Evolutionary conservation across 2,888 invertebrate species (phyloP), one percentile per base, ranked within the genome.

Genomic region (Tillus elongatus): DNA sequence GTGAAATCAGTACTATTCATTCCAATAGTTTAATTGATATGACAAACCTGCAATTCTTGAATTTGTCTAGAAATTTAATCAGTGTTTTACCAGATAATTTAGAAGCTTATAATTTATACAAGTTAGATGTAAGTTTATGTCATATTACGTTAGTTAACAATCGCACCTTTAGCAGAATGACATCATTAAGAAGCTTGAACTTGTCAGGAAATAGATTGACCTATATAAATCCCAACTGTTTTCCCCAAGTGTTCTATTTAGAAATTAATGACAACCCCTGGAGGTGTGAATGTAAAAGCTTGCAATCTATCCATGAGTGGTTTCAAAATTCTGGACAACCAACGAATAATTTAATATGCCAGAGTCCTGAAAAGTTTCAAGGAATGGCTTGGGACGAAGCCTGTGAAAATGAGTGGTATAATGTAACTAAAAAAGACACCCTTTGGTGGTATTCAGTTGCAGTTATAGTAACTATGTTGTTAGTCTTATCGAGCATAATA

Each of bases 171-270:
- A 65, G 64, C 12, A 69, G 72, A 51, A 64, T 84, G 41, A 73
- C 75, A 1, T 71, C 74, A 29, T 59, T 86, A 36, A 69, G 70
- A 9, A 68, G 66, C 14, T 53, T 86, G 10, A 73, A 75, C 45
- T 66, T 85, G n/a, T 72, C 77, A 41, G 82, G 81, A 19, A 85
- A 86, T 56, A 72, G 81, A 39, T 69, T 85, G 46, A 81, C 78
- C 0, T 73, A 71, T 33, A 73, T 82, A 61, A 68, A 66, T 24
- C 67, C 68, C 4, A 64, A 67, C 1, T 73, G 71, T 52, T 83
- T 85, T 52, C 68, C 69, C 1, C 80, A 79, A 58, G 64, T 68
- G 6, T 72, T 70, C 41, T 67, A 68, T 36, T 58, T 85, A n/a
- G 69, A 73, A 53, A 56, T 85, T 30, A 70, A 71, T 10, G 82